Evolutionary conservation across 2,797 vertebrate species (phyloP).

Genomic region (Simalia tracyae): DNA sequence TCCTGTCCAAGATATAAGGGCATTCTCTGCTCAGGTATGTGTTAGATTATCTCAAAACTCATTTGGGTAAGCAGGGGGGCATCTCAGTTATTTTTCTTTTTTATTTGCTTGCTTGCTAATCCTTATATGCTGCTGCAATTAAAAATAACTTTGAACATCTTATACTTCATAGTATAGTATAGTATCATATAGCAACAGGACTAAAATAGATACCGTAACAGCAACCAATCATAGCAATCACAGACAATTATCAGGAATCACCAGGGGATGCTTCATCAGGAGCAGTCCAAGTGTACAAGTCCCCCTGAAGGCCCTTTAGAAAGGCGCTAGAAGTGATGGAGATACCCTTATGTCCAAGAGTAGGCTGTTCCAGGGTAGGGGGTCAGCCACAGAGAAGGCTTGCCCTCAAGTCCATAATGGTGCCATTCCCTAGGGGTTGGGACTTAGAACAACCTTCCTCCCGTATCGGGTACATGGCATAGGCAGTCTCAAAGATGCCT

Average conservation of each 20-base stretch:
- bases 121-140: not conserved
- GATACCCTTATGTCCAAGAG: not conserved
- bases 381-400: not conserved
- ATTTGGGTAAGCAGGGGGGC: not conserved
- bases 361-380: not conserved
- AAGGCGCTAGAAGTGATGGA: not conserved
- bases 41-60: constrained; percentile 8
- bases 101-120: not conserved
- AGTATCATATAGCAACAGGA: not conserved
- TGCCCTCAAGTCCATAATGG: not conserved
- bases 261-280: not conserved
- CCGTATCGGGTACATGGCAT: not conserved
- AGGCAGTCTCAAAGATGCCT: not conserved
- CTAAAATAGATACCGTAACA: not conserved
- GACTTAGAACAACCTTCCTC: not conserved
- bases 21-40: constrained; percentile 92
- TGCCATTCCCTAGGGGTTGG: not conserved
- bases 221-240: not conserved
- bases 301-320: not conserved
- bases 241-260: not conserved
- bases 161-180: not conserved
- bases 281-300: not conserved
- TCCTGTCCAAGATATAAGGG: constrained; percentile 96
- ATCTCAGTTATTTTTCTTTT: not conserved
- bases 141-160: not conserved